Conservation (phyloP, 2,888 invertebrate genomes). For the Metallyticus violacea region DNA sequence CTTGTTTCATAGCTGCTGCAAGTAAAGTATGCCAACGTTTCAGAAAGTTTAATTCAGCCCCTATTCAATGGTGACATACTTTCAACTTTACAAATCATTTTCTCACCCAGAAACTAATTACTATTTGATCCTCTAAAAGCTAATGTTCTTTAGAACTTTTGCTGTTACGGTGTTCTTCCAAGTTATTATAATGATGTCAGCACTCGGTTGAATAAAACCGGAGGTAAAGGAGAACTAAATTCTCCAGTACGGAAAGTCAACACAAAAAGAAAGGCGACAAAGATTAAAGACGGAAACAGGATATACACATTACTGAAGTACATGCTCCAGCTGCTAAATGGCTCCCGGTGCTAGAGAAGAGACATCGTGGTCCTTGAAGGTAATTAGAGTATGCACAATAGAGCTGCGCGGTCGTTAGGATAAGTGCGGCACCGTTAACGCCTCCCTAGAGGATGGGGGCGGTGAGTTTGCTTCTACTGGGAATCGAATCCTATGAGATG, state of each 20-base stretch:
- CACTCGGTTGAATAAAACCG: not conserved
- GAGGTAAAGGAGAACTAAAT: not conserved
- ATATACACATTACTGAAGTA: no score
- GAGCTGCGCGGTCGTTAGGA: not conserved
- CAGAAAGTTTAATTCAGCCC: no score
- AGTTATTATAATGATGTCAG: not conserved
- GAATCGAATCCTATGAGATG: no score
- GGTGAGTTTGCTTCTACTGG: no score
- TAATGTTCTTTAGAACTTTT: not conserved
- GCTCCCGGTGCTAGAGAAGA: not conserved
- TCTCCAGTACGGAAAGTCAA: not conserved
- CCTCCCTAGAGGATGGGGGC: not conserved
- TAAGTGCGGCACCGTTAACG: not conserved
- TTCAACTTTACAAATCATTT: no score
- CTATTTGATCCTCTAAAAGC: not conserved
- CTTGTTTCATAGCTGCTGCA: no score
- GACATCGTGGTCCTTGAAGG: not conserved
- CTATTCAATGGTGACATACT: no score
- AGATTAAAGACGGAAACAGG: no score
- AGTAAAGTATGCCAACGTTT: no score
- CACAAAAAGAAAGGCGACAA: not conserved
- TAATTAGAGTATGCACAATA: not conserved
- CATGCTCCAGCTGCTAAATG: not conserved
- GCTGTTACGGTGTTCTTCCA: not conserved
- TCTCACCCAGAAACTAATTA: not conserved